These are phyloP conservation scores for Drosophila anceps DNA, from an alignment of 2,888 invertebrate genomes.

Conservation along the genomic window DNA sequence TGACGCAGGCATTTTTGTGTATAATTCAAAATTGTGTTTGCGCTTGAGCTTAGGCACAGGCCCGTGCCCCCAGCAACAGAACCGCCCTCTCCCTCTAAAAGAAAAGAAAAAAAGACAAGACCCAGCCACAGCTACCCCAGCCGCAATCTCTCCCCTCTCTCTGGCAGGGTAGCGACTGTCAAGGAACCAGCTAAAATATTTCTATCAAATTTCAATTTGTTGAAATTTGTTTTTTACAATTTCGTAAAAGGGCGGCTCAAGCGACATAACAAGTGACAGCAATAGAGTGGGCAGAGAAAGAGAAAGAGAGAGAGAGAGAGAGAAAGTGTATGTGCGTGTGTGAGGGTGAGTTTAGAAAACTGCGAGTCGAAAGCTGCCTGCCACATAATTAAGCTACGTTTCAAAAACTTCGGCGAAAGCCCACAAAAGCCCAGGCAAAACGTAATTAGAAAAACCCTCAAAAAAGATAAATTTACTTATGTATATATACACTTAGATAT, in stretches of 20 bases:
- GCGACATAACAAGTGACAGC: slow-evolving; percentile 12
- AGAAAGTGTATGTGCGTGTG: not conserved
- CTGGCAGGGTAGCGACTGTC: slow-evolving; percentile 10
- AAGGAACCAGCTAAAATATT: slow-evolving; percentile 61
- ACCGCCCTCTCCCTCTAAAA: not conserved
- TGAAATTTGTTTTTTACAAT: slow-evolving; percentile 69
- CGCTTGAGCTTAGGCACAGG: slow-evolving; percentile 62
- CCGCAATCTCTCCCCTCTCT: not conserved
- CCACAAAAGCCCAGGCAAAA: slow-evolving; percentile 63
- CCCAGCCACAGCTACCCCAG: not conserved
- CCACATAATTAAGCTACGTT: slow-evolving; percentile 75
- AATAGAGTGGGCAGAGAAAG: not conserved
- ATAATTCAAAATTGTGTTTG: slow-evolving; percentile 73
- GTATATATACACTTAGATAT: not conserved
- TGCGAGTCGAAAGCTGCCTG: slow-evolving; percentile 38
- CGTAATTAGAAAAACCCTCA: slow-evolving; percentile 71
- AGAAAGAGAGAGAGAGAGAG: not conserved
- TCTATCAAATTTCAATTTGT: slow-evolving; percentile 80
- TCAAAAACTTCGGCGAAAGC: slow-evolving; percentile 65
- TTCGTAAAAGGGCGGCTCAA: slow-evolving; percentile 31
- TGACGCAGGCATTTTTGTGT: slow-evolving; percentile 58
- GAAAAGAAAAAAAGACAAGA: slow-evolving; percentile 13
- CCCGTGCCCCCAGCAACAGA: slow-evolving; percentile 23
- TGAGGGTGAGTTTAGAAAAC: slow-evolving; percentile 20
- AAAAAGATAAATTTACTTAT: slow-evolving; percentile 11